Base-by-base conservation (phyloP, 35 echinoderm and acorn worm species). In the Hemicentrotus pulcherrimus region DNA sequence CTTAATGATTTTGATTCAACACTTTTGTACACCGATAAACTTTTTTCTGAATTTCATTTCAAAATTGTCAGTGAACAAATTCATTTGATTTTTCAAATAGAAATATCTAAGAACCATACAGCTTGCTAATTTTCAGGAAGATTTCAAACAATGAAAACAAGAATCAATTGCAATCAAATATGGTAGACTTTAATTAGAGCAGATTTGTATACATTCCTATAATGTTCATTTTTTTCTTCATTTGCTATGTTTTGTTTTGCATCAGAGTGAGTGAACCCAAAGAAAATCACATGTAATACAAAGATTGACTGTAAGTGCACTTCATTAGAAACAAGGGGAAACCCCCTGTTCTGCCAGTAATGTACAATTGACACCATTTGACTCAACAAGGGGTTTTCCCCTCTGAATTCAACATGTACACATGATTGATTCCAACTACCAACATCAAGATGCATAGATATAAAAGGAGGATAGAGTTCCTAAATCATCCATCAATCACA, bases 251-350 rank as follows among this genome's bases (percentile, higher is more conserved):
- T 78, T 28, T 4, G 7, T 28, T 78, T 78, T 78, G 65, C 65
- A 78, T 78, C 65, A 78, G 65, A 78, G 65, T 71, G 61, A 71
- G 61, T 78, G 65, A 78, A 78, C 65, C 65, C 19, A 78, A 78
- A 78, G 22, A 28, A 78, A 78, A 78, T 78, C 65, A 78, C 65
- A 78, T 78, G 65, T 22, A 90, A 47, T 90, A 90, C 88, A 90
- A 45, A 90, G 31, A 45, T n/a, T 90, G 32, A 90, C 32, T 32
- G 88, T 90, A 90, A 90, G 88, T 90, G 88, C 88, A 90, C 88
- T 90, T 90, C 16, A 78, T 78, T 78, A 78, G 28, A 90, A 90
- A 90, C 32, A 41, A 41, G 32, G 88, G 65, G 28, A 78, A 78
- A 28, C 46, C 88, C 31, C 88, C 6, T 35, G 12, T 32, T 90